Base-by-base conservation (phyloP, 2,113 vertebrate species). In the Grammomys surdaster region DNA sequence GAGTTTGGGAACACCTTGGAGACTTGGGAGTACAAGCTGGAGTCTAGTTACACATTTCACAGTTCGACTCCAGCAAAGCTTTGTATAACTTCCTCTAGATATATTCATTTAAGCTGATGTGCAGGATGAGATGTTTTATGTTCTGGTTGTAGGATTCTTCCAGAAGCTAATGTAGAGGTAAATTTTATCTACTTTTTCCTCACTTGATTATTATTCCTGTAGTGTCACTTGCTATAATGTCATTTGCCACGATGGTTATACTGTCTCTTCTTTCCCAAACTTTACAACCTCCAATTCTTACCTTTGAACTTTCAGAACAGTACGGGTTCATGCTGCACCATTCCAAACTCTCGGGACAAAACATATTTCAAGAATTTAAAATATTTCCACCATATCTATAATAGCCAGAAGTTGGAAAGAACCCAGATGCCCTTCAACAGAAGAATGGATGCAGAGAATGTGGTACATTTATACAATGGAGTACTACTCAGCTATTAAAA, bases 41-140 rank as follows among this genome's bases (percentile, higher is more conserved):
- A 75, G 20, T 28, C 28, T 13, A n/a, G 28, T 28, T 77, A 51
- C 56, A 63, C 58, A 63, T 31, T 93, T 54, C 76, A 28, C n/a
- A 82, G 14, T 28, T 81, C 4, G 93, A 72, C 16, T 72, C 40
- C 46, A 51, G 22, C n/a, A 93, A 90, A 86, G 28, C 5, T 54
- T 14, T 51, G 24, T 5, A 5, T 36, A 54, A 51, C 40, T 60
- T 63, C 69, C 43, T 46, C 73, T 73, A 75, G 87, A 20, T 36
- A 19, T n/a, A n/a, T n/a, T 48, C 58, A 86, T 51, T 72, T 81
- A 93, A 85, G 82, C 58, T 86, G 93, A 88, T 54, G 54, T 89
- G 10, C 5, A 10, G 36, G 14, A 46, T 70, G 12, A 33, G 14
- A 11, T 16, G 70, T 46, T 33, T 95, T 51, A 80, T 56, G 11